Conservation (phyloP, 2,797 vertebrate genomes). For the Botia kubotai region DNA sequence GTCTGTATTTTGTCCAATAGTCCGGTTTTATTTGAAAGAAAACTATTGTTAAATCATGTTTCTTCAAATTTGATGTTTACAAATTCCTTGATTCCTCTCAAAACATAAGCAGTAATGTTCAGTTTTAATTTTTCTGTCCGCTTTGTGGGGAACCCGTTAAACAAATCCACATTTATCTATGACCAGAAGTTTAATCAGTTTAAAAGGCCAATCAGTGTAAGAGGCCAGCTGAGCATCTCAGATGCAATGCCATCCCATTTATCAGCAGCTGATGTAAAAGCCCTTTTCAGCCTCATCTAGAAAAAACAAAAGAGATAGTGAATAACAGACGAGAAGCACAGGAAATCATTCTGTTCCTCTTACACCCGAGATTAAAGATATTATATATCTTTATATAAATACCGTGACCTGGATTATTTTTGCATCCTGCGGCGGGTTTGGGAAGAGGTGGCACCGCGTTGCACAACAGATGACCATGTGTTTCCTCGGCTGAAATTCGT, state of each 20-base stretch:
- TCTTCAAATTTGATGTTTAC: too few species aligned
- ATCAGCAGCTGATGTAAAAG: conserved; percentile 9
- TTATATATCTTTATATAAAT: background rate
- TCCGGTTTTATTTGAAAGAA: background rate
- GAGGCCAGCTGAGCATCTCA: background rate
- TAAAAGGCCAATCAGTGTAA: background rate
- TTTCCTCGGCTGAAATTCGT: conserved; percentile 68
- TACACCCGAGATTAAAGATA: too few species aligned
- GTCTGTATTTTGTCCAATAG: background rate
- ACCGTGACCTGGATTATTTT: conserved; percentile 45
- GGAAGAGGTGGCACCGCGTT: conserved; percentile 71
- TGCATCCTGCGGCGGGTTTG: conserved; percentile 27
- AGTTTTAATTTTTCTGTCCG: too few species aligned
- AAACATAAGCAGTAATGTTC: too few species aligned
- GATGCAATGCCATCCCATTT: background rate
- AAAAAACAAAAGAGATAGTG: conserved; percentile 7
- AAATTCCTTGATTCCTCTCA: too few species aligned
- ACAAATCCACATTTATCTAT: background rate
- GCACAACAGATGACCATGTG: conserved; percentile 73
- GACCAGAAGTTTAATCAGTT: background rate
- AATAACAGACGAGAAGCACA: background rate
- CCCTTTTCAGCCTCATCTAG: conserved; percentile 28
- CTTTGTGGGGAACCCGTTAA: background rate
- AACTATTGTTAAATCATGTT: background rate
- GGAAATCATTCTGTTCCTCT: background rate